Evolutionary conservation across 2,113 vertebrate species (phyloP).

Genomic region (Rana temporaria): DNA sequence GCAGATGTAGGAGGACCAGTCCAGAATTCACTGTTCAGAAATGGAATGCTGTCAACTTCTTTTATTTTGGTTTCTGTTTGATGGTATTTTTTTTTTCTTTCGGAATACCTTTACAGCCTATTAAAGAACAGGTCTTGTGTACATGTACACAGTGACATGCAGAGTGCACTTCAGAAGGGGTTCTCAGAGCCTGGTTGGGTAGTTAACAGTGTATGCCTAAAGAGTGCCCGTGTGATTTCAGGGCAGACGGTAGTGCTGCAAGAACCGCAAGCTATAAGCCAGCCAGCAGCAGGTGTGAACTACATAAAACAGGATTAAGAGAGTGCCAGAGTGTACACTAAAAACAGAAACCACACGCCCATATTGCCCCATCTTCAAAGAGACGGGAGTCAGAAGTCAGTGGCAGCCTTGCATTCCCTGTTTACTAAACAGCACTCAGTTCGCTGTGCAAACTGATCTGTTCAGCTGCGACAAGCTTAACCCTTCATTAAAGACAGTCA

Average conservation of each 20-base stretch:
- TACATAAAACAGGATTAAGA: slow-evolving; percentile 83
- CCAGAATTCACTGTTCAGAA: no score
- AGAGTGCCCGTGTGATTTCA: not conserved
- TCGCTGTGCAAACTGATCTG: slow-evolving; percentile 65
- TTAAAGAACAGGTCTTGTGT: not conserved
- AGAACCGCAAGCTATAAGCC: slow-evolving; percentile 69
- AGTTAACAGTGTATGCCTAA: not conserved
- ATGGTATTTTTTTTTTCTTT: not conserved
- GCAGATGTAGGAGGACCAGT: no score
- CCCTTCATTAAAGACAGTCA: slow-evolving; percentile 18
- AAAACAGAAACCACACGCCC: slow-evolving; percentile 78
- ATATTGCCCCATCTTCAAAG: slow-evolving; percentile 68
- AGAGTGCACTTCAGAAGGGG: not conserved
- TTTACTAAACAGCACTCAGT: slow-evolving; percentile 77
- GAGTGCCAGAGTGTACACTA: slow-evolving; percentile 75
- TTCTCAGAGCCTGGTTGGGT: slow-evolving; percentile 45
- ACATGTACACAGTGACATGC: not conserved
- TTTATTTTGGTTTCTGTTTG: not conserved
- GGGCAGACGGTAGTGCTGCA: slow-evolving; percentile 54
- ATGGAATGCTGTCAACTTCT: not conserved
- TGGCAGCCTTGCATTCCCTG: slow-evolving; percentile 54
- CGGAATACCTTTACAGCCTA: not conserved
- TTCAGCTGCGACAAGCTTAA: slow-evolving; percentile 54
- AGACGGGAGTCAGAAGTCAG: slow-evolving; percentile 63
- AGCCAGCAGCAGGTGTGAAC: slow-evolving; percentile 81